A percentile compares a stretch with the other conserved stretches of the same genome.
phyloP scores from a whole-genome alignment of 53 echinoderm and acorn worm species.

The Apostichopus leukothele region DNA sequence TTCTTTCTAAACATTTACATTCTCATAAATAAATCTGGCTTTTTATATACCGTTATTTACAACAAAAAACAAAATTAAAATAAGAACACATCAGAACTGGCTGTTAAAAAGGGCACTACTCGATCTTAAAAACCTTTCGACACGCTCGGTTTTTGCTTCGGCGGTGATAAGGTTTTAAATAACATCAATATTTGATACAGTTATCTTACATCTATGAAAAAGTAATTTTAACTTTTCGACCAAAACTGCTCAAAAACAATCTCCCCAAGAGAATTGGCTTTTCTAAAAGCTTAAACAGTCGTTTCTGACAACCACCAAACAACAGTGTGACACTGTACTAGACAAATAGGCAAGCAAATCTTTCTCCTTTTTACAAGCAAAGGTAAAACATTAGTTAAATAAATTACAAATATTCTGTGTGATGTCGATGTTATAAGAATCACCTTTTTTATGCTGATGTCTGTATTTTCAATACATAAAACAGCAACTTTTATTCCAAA shows the following conservation, averaged over 20 bases:
- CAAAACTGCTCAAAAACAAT: too few species aligned
- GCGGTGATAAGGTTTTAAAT: not conserved
- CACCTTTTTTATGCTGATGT: not conserved
- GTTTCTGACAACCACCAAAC: not conserved
- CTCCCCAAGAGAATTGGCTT: too few species aligned
- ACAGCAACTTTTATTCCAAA: not conserved
- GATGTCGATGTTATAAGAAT: too few species aligned
- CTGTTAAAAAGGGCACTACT: not conserved
- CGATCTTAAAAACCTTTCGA: not conserved
- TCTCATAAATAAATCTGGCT: constrained; percentile 7
- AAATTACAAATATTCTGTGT: too few species aligned
- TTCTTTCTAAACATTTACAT: constrained; percentile 4
- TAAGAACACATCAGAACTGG: not conserved
- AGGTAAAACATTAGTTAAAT: too few species aligned
- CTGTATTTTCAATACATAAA: not conserved
- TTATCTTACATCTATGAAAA: not conserved
- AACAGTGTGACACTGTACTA: not conserved
- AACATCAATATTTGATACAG: constrained; percentile 3
- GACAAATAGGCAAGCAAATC: not conserved
- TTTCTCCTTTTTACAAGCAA: too few species aligned
- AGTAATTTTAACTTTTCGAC: too few species aligned
- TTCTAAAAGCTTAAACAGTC: too few species aligned
- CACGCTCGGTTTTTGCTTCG: not conserved
- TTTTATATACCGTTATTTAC: not conserved
- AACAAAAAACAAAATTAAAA: not conserved